Evolutionary conservation across 2,113 vertebrate species (phyloP).

Genomic region (Cyphomyrus discorhynchus): DNA sequence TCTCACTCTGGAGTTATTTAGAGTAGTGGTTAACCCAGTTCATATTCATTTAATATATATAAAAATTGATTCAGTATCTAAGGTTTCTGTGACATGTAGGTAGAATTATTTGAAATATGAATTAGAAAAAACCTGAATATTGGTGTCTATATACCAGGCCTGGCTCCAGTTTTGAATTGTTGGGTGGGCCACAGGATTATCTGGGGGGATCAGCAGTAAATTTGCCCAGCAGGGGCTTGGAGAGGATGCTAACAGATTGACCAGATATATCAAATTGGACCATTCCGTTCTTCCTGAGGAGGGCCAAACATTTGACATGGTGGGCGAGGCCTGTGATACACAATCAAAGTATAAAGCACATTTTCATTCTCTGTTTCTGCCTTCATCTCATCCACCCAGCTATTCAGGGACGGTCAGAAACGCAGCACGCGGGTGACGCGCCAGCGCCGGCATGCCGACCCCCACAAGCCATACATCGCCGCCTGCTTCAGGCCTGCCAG

Average conservation of each 20-base stretch:
- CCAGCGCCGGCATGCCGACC: constrained; percentile 80
- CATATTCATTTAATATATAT: background rate
- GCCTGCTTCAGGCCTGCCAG: constrained; percentile 76
- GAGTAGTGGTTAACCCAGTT: background rate
- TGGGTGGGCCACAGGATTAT: background rate
- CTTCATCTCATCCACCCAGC: constrained; percentile 49
- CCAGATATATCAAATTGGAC: background rate
- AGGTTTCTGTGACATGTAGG: background rate
- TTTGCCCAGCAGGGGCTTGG: background rate
- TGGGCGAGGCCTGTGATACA: background rate
- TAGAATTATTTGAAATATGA: background rate
- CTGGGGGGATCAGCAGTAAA: background rate
- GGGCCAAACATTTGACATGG: background rate
- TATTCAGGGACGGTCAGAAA: constrained; percentile 77
- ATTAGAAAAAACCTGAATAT: background rate
- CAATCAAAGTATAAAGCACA: background rate
- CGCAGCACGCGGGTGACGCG: constrained; percentile 66
- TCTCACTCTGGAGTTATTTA: background rate
- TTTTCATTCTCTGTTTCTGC: background rate
- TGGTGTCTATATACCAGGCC: background rate
- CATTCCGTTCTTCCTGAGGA: background rate
- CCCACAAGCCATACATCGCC: constrained; percentile 81
- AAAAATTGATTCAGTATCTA: background rate
- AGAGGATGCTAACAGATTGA: background rate
- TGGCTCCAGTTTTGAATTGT: background rate